These are phyloP conservation scores for Catharus fuscescens DNA, from an alignment of 2,113 vertebrate species.

Conservation along the genomic window DNA sequence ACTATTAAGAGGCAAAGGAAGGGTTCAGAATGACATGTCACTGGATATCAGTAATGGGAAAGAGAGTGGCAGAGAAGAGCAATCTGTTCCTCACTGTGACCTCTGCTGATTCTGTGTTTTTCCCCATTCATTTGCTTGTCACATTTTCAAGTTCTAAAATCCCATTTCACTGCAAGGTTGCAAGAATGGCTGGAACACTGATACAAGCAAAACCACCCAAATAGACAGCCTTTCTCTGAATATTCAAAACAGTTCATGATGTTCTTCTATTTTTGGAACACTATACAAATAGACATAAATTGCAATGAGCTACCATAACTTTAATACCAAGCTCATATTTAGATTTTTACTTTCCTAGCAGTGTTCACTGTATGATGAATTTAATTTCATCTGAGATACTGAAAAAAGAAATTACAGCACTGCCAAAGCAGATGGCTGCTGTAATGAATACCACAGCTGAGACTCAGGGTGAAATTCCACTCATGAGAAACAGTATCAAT, in stretches of 20 bases:
- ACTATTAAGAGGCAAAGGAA: neutral
- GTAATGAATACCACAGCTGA: constrained; percentile 44
- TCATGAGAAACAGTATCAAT: neutral
- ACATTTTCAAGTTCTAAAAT: neutral
- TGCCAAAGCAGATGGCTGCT: constrained; percentile 66
- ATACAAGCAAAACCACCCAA: neutral
- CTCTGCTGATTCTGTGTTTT: neutral
- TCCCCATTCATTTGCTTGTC: neutral
- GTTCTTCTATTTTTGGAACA: constrained; percentile 31
- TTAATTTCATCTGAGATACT: constrained; percentile 56
- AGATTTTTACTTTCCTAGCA: constrained; percentile 52
- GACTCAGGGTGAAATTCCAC: constrained; percentile 12
- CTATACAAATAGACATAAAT: constrained; percentile 61
- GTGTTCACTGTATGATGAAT: constrained; percentile 28
- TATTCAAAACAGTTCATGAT: neutral
- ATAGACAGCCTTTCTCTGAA: constrained; percentile 21
- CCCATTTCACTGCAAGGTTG: neutral
- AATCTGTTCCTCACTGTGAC: neutral
- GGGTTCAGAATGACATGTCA: neutral
- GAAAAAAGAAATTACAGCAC: constrained; percentile 59
- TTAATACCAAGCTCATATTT: constrained; percentile 53
- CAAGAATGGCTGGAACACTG: neutral
- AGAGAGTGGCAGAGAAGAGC: neutral
- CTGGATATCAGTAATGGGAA: neutral
- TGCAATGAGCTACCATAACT: constrained; percentile 37